These are phyloP conservation scores for Allygus modestus DNA, from an alignment of 2,888 invertebrate genomes.

Conservation along the genomic window DNA sequence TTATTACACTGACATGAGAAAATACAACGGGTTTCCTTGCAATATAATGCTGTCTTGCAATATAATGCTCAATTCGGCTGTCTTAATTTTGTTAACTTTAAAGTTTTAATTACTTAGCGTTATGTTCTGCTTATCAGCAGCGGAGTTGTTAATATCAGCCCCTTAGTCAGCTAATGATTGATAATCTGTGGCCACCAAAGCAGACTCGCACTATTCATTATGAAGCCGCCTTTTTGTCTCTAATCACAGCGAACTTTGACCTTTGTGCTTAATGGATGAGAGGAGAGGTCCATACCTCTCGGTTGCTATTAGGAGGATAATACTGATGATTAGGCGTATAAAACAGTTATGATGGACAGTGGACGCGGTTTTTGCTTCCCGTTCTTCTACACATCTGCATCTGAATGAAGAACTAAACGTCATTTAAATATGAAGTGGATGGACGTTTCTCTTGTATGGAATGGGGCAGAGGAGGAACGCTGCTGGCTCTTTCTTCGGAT, in stretches of 20 bases:
- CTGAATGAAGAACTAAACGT: not conserved
- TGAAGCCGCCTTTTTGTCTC: constrained; percentile 22
- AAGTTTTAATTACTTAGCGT: no score
- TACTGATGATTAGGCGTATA: constrained; percentile 10
- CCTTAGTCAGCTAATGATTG: not conserved
- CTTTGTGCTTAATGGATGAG: constrained; percentile 14
- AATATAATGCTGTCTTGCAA: no score
- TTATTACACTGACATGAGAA: no score
- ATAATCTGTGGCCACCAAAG: constrained; percentile 22
- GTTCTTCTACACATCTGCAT: not conserved
- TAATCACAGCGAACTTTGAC: constrained; percentile 6
- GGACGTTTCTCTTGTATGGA: not conserved
- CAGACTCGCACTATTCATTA: constrained; percentile 1
- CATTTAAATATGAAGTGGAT: constrained; percentile 35
- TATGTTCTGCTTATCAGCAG: no score
- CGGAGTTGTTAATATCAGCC: no score
- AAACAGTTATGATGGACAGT: constrained; percentile 34
- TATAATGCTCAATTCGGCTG: no score
- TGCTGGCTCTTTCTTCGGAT: no score
- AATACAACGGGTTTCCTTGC: no score
- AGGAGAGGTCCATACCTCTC: not conserved
- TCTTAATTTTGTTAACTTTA: no score
- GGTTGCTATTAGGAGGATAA: constrained; percentile 19
- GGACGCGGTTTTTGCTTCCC: constrained; percentile 13
- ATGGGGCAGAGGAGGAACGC: not conserved